A percentile compares a stretch with the other conserved stretches of the same genome.
These are phyloP conservation scores for Serranus cabrilla DNA, from an alignment of 2,797 vertebrate species.

Conservation along the genomic window DNA sequence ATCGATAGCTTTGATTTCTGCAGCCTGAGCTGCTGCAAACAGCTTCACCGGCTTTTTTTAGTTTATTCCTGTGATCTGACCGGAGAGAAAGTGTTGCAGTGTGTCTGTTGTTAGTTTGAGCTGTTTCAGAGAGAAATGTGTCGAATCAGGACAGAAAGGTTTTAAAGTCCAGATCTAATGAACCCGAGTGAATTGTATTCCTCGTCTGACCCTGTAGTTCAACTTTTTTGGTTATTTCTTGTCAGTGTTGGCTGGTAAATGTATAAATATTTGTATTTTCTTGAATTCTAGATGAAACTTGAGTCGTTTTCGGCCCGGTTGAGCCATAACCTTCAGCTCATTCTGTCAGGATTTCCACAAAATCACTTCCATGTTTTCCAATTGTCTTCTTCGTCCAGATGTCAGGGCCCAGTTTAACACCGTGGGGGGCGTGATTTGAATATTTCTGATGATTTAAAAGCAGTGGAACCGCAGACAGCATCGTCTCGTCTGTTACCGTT, in stretches of 20 bases:
- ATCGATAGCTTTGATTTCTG: background rate
- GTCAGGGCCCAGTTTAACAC: background rate
- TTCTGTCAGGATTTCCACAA: background rate
- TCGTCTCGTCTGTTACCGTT: background rate
- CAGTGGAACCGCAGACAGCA: background rate
- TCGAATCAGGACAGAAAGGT: background rate
- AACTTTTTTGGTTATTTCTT: background rate
- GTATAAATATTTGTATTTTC: background rate
- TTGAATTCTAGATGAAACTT: background rate
- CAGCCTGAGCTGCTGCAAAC: background rate
- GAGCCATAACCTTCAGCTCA: background rate
- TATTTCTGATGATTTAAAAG: background rate
- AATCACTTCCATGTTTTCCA: background rate
- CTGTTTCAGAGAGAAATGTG: background rate
- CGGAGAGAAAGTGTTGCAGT: background rate
- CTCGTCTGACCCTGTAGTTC: too few relatives aligned
- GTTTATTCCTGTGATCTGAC: background rate
- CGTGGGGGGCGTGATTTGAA: background rate
- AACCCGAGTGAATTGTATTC: too few relatives aligned
- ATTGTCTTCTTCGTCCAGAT: background rate
- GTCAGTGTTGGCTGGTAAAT: constrained; percentile 15
- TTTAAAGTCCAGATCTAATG: too few relatives aligned
- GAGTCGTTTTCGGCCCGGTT: background rate
- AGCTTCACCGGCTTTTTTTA: background rate
- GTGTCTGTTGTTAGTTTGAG: background rate